A percentile compares a stretch with the other conserved stretches of the same genome.
phyloP scores from a whole-genome alignment of 2,113 vertebrate species.

The Cephalopterus ornatus region DNA sequence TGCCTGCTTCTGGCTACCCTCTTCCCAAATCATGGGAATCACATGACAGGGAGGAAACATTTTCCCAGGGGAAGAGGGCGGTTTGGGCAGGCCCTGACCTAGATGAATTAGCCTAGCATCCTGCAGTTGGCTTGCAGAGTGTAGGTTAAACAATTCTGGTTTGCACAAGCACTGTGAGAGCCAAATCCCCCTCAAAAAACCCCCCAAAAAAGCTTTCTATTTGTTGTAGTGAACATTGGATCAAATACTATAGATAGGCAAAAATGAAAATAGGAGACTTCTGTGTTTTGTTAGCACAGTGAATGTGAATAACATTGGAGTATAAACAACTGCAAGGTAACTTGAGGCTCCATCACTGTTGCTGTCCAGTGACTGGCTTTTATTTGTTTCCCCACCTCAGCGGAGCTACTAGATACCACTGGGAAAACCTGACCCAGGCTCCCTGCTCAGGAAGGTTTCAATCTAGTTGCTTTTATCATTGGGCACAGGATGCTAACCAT shows the following conservation, averaged over 20 bases:
- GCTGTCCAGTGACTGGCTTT: background rate
- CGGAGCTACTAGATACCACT: background rate
- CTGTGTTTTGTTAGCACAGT: background rate
- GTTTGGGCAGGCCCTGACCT: background rate
- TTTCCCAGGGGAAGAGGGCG: slow-evolving; percentile 11
- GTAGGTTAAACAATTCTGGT: background rate
- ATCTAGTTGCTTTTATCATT: background rate
- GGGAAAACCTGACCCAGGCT: background rate
- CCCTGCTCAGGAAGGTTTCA: background rate
- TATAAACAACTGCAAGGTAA: background rate
- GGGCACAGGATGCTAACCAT: background rate
- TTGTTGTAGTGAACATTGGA: background rate
- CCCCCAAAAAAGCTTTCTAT: background rate
- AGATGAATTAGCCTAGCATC: background rate
- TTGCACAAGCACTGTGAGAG: background rate
- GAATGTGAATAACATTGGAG: background rate
- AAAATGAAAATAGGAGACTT: background rate
- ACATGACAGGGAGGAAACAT: background rate
- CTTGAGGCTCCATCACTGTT: background rate
- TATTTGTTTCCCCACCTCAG: background rate
- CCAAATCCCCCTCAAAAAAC: background rate
- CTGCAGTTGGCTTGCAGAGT: background rate
- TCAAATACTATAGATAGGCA: background rate
- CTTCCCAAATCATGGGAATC: background rate
- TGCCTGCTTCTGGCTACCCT: background rate